Evolutionary conservation across 2,888 invertebrate genomes (phyloP).

Genomic region (Diploptera punctata): DNA sequence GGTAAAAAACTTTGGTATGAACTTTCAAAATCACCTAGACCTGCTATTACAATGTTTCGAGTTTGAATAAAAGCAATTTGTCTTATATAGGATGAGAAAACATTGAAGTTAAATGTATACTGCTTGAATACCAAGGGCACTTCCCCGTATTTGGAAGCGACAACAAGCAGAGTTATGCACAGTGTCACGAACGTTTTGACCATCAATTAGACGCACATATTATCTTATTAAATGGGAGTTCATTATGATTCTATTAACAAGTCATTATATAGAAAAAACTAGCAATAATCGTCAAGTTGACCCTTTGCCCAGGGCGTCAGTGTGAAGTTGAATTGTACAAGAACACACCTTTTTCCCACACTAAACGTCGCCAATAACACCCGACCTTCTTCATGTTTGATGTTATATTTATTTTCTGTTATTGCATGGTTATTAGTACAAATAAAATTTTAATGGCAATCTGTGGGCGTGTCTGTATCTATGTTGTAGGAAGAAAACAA

Average conservation of each 20-base stretch:
- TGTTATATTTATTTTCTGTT: conserved; percentile 1
- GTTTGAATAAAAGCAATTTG: too few species aligned
- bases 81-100: too few species aligned
- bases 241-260: too few species aligned
- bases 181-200: neutral
- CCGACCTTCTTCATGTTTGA: neutral
- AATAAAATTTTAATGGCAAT: neutral
- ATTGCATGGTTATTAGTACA: conserved; percentile 4
- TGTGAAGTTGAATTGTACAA: neutral
- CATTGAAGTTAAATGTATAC: too few species aligned
- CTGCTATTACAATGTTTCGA: too few species aligned
- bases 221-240: too few species aligned
- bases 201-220: neutral
- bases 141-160: too few species aligned
- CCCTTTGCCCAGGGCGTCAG: neutral
- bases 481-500: neutral
- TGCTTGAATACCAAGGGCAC: too few species aligned
- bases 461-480: neutral
- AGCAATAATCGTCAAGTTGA: neutral
- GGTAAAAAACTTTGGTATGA: too few species aligned
- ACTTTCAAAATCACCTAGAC: too few species aligned
- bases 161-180: too few species aligned
- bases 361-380: neutral
- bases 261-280: too few species aligned
- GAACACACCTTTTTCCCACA: neutral